Evolutionary conservation across 2,797 vertebrate genomes (phyloP), one percentile per base, ranked within the genome.

Genomic region (Meda fulgida): DNA sequence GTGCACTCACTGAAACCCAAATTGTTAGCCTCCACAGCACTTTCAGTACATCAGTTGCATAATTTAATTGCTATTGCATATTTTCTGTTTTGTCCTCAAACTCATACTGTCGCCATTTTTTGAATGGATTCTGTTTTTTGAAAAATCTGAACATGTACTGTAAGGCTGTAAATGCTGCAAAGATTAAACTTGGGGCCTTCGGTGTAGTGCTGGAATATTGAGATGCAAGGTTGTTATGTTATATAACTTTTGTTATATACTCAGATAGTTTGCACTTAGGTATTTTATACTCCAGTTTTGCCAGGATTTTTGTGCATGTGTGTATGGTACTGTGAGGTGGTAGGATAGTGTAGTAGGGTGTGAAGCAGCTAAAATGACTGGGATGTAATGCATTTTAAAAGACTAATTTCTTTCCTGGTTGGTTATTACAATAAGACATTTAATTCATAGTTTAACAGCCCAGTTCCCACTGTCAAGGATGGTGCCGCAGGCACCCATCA

Each of bases 361-460:
- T 86, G 19, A 71, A 83, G 84, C 86, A n/a, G 78, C 26, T 77
- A 82, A 79, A 71, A 84, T 78, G 73, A 73, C 43, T 48, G 43
- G 36, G 34, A 51, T 78, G 58, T 36, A 85, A 70, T 78, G 31
- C 55, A 78, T 70, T 84, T 77, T 31, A 29, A 70, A 75, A 51
- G n/a, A 55, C 65, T 80, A 11, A 87, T 91, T 88, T 89, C 71
- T 84, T 89, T 73, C 72, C 63, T 58, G n/a, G 78, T 70, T 87
- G 80, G 73, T 51, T 90, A 82, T 90, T 88, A 63, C 83, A 85
- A 78, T 85, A 82, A 87, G 89, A 69, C 76, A 86, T 65, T 81
- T 89, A 83, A 88, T 89, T 87, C 73, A 86, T 79, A 31, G 84
- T 88, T 92, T 86, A 86, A 81, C 80, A 78, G 85, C 31, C 73